Percentiles rank a stretch among this genome's conserved stretches.
Conservation (phyloP, 2,797 vertebrate genomes). For the Acipenser transmontanus region DNA sequence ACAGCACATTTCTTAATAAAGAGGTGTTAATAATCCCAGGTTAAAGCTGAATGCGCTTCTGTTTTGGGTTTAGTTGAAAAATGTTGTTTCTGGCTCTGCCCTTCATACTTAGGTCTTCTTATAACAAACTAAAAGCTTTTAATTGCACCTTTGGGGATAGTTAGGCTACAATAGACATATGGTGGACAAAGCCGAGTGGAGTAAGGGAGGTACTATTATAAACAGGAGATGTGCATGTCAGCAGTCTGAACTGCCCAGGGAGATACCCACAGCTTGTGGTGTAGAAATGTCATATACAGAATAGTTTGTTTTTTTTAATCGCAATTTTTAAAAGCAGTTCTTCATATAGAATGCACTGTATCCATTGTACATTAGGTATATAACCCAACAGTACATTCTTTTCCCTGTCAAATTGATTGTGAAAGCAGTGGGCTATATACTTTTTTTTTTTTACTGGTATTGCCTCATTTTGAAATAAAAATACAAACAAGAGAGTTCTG, state of each 20-base stretch:
- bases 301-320: not conserved
- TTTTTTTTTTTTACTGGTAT: no score
- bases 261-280: conserved; percentile 45
- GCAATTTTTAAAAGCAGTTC: not conserved
- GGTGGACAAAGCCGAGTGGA: conserved; percentile 84
- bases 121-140: conserved; percentile 92
- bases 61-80: conserved; percentile 88
- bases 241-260: conserved; percentile 55
- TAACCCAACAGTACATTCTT: no score
- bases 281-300: not conserved
- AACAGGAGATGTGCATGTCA: conserved; percentile 76
- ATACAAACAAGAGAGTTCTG: no score
- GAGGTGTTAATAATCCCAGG: conserved; percentile 71
- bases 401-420: no score
- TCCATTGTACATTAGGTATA: no score
- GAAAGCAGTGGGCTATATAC: no score
- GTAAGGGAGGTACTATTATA: conserved; percentile 68
- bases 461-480: no score
- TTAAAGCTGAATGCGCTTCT: conserved; percentile 82
- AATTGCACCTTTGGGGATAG: conserved; percentile 84
- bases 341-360: not conserved
- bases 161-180: conserved; percentile 86
- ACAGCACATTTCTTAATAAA: conserved; percentile 72
- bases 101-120: conserved; percentile 88
- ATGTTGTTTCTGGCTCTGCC: conserved; percentile 89